Base-by-base conservation (phyloP, 2,888 invertebrate genomes). In the Caenorhabditis sp. region DNA sequence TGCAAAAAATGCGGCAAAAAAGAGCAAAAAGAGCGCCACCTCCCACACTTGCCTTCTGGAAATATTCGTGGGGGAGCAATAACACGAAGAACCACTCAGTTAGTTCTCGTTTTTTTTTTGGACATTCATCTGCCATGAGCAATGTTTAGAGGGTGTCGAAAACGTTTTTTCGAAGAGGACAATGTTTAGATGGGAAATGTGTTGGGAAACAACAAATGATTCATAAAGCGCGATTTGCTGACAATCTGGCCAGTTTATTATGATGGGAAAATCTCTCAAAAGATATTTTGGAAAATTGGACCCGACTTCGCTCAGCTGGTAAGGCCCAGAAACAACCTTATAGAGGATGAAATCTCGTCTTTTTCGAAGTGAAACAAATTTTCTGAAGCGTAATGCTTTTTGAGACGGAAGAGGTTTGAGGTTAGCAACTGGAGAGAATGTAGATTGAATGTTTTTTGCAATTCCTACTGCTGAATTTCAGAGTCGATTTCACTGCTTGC, bases 61-160 rank as follows among this genome's bases (percentile, higher is more conserved):
- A 66, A 59, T 76, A 69, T 69, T 59, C 66, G 59, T 61, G 66
- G 22, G 49, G 41, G 54, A 68, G 61, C 26, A 75, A 76, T 68
- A 76, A 59, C 68, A 58, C 31, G 14, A 47, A 22, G 56, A 31
- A 56, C 66, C 66, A 47, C 49, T 58, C 41, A 75, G 66, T 58
- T 59, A 41, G 61, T 14, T 74, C 64, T 31, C 35, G 41, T 64
- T 56, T 64, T 64, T 56, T 64, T 47, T 38, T 51, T 51, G 19
- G 38, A 22, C 12, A 54, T 54, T 54, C 26, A 54, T 24, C 26
- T 26, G 54, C 12, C 14, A 26, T 49, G 14, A 49, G 49, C n/a
- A 19, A 49, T 49, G 12, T 10, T 54, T 12, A 26, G 2, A 49
- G 22, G 49, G 49, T 49, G 19, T 49, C 19, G 19, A 49, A 47